Percentiles rank a stretch among this genome's conserved stretches.
These are phyloP conservation scores for Cavia aperea DNA, from an alignment of 2,113 vertebrate genomes.

Conservation along the genomic window DNA sequence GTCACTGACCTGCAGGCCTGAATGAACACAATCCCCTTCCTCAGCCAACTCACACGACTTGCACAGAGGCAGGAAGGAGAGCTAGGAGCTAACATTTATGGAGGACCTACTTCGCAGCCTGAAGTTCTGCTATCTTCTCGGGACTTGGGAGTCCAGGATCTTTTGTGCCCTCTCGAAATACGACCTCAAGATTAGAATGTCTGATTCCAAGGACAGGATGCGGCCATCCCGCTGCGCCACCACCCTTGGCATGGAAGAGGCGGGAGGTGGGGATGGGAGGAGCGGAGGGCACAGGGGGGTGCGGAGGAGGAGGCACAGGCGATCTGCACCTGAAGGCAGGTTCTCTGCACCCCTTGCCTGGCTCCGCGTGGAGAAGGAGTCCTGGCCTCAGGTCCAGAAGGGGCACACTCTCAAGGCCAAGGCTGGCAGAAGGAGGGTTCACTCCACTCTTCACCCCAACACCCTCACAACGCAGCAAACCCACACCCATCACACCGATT, in stretches of 20 bases:
- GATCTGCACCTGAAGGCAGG: no score
- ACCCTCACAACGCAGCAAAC: background rate
- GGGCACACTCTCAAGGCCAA: background rate
- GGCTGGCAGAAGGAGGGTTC: background rate
- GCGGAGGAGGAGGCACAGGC: background rate
- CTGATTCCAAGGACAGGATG: background rate
- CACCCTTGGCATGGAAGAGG: background rate
- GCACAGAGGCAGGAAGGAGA: background rate
- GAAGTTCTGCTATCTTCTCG: background rate
- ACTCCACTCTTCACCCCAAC: background rate
- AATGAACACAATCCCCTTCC: background rate
- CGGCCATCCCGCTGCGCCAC: background rate
- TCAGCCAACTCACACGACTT: background rate
- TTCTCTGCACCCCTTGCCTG: no score
- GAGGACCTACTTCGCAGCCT: background rate
- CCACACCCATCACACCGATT: background rate
- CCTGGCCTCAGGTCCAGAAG: background rate
- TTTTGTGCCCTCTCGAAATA: background rate
- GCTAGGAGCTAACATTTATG: background rate
- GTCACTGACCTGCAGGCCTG: background rate
- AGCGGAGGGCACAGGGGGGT: background rate
- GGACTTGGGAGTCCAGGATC: background rate
- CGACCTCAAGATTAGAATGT: background rate
- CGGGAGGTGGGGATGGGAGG: no score
- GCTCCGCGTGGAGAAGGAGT: fast-evolving